Evolutionary conservation across 2,888 invertebrate species (phyloP).

Genomic region (Ichneumon xanthorius): DNA sequence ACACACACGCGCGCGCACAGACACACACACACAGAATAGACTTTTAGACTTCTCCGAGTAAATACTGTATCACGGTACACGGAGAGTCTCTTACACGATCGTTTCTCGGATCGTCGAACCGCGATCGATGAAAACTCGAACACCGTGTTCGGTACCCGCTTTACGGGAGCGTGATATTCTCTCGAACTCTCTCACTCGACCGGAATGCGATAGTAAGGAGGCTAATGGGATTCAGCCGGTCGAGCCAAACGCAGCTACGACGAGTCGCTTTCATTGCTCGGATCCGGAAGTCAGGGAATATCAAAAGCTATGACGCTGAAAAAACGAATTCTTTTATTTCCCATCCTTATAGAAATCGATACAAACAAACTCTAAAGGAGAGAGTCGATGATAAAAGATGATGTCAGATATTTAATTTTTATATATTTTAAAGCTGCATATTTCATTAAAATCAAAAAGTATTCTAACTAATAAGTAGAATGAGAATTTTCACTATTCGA

Average conservation of each 20-base stretch:
- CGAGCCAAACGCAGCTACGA: conserved; percentile 48
- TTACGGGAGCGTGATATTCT: not conserved
- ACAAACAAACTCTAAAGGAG: not conserved
- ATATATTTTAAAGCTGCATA: not conserved
- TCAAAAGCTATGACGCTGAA: conserved; percentile 27
- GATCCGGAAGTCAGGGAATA: conserved; percentile 66
- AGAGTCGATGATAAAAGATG: not conserved
- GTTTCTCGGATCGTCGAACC: conserved; percentile 37
- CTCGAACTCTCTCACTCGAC: conserved; percentile 59
- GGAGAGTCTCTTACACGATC: conserved; percentile 35
- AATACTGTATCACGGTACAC: not conserved
- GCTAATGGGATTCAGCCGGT: conserved; percentile 76
- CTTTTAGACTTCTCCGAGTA: not conserved
- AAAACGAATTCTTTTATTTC: not conserved
- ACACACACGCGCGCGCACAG: not conserved
- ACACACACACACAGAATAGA: not conserved
- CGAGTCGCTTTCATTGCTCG: conserved; percentile 63
- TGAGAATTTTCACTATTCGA: not conserved
- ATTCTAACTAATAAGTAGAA: not conserved
- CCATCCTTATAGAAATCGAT: not conserved
- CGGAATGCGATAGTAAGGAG: conserved; percentile 71
- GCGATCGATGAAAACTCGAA: conserved; percentile 59
- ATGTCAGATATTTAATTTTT: not conserved
- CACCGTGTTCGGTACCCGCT: not conserved
- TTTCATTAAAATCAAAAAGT: not conserved